Evolutionary conservation across 1,140 invertebrate species (phyloP), one percentile per base, ranked within the genome.

Genomic region (Diorhabda carinulata): DNA sequence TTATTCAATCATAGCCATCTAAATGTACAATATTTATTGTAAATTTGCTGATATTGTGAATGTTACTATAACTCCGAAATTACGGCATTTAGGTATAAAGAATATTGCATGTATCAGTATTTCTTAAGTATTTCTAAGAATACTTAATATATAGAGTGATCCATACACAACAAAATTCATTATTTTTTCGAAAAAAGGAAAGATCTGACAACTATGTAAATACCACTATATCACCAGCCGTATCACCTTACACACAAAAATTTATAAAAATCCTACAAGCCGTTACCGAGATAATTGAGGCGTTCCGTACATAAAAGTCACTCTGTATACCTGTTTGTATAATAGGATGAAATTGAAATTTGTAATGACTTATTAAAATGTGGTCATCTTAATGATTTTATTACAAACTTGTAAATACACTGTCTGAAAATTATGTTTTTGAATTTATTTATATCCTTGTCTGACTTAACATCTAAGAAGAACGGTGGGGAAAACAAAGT

Each of bases 171-270:
- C 8, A 61, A 40, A 61, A 2, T 61, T 61, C 4, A 61, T 61
- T 61, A 42, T 25, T 40, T 8, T 61, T 61, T 2, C 60, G 41
- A 41, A 61, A 47, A 61, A 42, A 10, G 10, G 40, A 42, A 61
- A 61, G 60, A 61, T 61, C 41, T 61, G 40, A 61, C 60, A 61
- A 61, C 60, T 40, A 61, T 47, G 60, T 41, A 61, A 61, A 61
- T 61, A 61, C 60, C 60, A 42, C 60, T 41, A 61, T 61, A 40
- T 3, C 3, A 61, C 42, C 8, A 8, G 40, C n/a, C 60, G 40
- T 5, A 61, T 61, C 60, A 61, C 60, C n/a, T 40, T 61, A 3
- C 40, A 61, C 4, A 47, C 10, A n/a, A 61, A 61, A 61, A 61
- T 61, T 41, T 61, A 47, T 42, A 61, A 61, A 45, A 40, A 42